Evolutionary conservation across 2,113 vertebrate genomes (phyloP).

Genomic region (Carassius carassius): DNA sequence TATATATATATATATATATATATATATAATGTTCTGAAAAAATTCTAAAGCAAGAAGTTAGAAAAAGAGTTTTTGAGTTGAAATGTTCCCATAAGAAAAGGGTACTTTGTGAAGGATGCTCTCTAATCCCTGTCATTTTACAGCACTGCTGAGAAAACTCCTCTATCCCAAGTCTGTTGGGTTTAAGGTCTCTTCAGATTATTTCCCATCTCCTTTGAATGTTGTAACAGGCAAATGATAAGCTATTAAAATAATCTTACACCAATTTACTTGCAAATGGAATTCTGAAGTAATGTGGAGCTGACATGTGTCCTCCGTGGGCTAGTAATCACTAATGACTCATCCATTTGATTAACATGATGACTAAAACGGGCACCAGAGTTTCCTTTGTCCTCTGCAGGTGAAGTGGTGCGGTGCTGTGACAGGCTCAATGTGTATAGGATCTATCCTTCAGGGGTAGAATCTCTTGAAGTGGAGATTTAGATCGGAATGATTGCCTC

Average conservation of each 20-base stretch:
- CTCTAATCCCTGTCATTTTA: constrained; percentile 2
- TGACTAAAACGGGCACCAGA: neutral
- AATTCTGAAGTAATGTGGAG: constrained; percentile 6
- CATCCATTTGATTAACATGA: constrained; percentile 29
- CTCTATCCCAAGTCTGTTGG: neutral
- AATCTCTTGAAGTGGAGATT: constrained; percentile 33
- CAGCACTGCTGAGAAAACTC: constrained; percentile 16
- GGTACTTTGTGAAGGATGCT: constrained; percentile 1
- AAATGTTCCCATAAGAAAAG: constrained; percentile 17
- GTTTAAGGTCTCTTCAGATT: constrained; percentile 11
- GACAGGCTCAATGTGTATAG: neutral
- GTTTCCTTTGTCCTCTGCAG: constrained; percentile 22
- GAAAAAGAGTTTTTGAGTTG: neutral
- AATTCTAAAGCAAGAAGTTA: too few relatives aligned
- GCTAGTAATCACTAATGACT: neutral
- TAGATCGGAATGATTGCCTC: constrained; percentile 21
- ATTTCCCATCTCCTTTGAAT: neutral
- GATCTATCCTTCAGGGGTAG: constrained; percentile 28
- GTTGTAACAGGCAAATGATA: neutral
- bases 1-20: too few relatives aligned
- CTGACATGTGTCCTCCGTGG: constrained; percentile 18
- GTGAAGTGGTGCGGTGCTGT: neutral
- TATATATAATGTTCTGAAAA: too few relatives aligned
- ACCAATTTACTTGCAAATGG: constrained; percentile 41
- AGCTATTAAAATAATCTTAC: constrained; percentile 38